Conservation (phyloP, 2,797 vertebrate genomes). For the Sebastes umbrosus region DNA sequence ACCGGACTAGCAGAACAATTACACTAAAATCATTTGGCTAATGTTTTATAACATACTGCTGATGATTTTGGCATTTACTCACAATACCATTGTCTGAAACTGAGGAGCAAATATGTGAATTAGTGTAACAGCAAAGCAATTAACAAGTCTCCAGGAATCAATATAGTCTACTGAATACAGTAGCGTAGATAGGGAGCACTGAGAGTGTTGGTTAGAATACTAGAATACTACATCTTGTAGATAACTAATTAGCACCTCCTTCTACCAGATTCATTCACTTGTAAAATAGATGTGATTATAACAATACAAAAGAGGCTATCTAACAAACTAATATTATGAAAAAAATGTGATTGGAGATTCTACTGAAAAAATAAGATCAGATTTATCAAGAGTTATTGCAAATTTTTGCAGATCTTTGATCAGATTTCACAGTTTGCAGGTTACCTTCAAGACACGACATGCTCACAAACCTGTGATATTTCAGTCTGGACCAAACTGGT, state of each 20-base stretch:
- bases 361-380: neutral
- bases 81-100: neutral
- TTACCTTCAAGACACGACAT: too few species aligned
- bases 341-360: neutral
- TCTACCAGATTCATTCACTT: neutral
- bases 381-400: neutral
- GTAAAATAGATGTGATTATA: neutral
- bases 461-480: too few species aligned
- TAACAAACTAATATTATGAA: neutral
- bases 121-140: neutral
- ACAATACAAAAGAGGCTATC: neutral
- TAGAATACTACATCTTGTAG: neutral
- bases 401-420: too few species aligned
- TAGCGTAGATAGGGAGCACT: neutral
- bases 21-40: neutral
- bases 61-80: neutral
- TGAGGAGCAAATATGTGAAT: neutral
- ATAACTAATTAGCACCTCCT: neutral
- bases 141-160: neutral
- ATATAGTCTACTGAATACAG: neutral
- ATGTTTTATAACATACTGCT: neutral
- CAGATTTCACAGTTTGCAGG: too few species aligned
- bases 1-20: neutral
- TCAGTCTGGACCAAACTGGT: neutral
- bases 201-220: neutral